Evolutionary conservation across 2,888 invertebrate genomes (phyloP).

Genomic region (Epistrophe grossulariae): DNA sequence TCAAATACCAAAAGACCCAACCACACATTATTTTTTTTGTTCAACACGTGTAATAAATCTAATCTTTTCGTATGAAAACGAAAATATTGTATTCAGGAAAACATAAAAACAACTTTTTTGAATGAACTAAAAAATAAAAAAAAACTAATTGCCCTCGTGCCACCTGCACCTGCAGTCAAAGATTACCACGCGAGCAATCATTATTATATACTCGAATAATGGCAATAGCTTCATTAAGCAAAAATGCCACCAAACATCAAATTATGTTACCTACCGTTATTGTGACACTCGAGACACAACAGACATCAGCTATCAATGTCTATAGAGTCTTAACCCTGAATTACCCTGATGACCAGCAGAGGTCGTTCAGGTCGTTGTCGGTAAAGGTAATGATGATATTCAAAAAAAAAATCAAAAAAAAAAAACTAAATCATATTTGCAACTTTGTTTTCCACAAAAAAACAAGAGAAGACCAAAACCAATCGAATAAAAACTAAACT

Average conservation of each 20-base stretch:
- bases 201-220: slow-evolving; percentile 28
- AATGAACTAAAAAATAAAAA: background rate
- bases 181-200: slow-evolving; percentile 7
- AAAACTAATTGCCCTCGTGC: slow-evolving; percentile 60
- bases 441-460: slow-evolving; percentile 7
- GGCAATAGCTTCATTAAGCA: slow-evolving; percentile 18
- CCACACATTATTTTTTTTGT: slow-evolving; percentile 37
- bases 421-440: slow-evolving; percentile 26
- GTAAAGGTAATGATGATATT: slow-evolving; percentile 18
- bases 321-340: slow-evolving; percentile 34
- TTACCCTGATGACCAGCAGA: slow-evolving; percentile 33
- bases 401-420: slow-evolving; percentile 8
- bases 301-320: background rate
- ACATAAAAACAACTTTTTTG: slow-evolving; percentile 1
- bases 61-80: slow-evolving; percentile 1
- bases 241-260: slow-evolving; percentile 11
- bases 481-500: slow-evolving; percentile 29
- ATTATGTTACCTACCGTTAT: slow-evolving; percentile 21
- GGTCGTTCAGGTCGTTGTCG: background rate
- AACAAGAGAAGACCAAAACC: slow-evolving; percentile 32
- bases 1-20: slow-evolving; percentile 18
- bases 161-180: slow-evolving; percentile 30
- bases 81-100: slow-evolving; percentile 22
- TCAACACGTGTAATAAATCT: slow-evolving; percentile 35
- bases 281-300: slow-evolving; percentile 17